These are phyloP conservation scores for Drosophila equinoxialis DNA, from an alignment of 1,140 invertebrate genomes.

Conservation along the genomic window DNA sequence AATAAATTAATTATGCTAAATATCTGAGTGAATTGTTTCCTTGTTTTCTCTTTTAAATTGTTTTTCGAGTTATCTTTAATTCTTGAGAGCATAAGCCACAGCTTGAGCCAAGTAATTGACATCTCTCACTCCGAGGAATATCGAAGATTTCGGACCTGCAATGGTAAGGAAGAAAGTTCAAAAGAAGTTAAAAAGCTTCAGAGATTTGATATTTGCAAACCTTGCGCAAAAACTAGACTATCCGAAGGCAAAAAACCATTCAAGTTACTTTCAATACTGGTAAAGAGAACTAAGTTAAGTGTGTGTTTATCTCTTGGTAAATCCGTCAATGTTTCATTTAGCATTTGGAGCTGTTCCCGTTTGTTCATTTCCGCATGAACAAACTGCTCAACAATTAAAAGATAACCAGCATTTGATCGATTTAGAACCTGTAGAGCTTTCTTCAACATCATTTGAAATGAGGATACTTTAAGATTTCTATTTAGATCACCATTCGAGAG, in stretches of 20 bases:
- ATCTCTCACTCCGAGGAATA: conserved; percentile 62
- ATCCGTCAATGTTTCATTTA: conserved; percentile 45
- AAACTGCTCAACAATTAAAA: conserved; percentile 59
- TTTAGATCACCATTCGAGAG: conserved; percentile 61
- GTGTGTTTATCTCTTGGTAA: conserved; percentile 23
- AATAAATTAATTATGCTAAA: conserved; percentile 32
- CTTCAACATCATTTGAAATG: conserved; percentile 37
- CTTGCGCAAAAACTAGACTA: conserved; percentile 59
- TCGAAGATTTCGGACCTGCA: conserved; percentile 56
- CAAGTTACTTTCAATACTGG: conserved; percentile 34
- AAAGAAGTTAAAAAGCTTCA: too few species aligned
- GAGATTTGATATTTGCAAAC: conserved; percentile 24
- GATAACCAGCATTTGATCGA: conserved; percentile 34
- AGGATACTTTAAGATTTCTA: conserved; percentile 30
- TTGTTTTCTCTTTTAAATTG: neutral
- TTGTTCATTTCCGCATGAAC: conserved; percentile 8
- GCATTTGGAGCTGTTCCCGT: conserved; percentile 22
- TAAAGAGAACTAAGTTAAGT: conserved; percentile 47
- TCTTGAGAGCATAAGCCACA: conserved; percentile 51
- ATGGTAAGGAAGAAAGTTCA: neutral
- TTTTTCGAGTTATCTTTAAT: conserved; percentile 5
- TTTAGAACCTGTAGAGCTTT: conserved; percentile 50
- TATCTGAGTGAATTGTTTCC: neutral
- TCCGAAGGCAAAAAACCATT: conserved; percentile 46
- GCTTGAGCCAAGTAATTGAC: conserved; percentile 68